These are phyloP conservation scores for Myotis brandtii DNA, from an alignment of 2,113 vertebrate genomes.

Conservation along the genomic window DNA sequence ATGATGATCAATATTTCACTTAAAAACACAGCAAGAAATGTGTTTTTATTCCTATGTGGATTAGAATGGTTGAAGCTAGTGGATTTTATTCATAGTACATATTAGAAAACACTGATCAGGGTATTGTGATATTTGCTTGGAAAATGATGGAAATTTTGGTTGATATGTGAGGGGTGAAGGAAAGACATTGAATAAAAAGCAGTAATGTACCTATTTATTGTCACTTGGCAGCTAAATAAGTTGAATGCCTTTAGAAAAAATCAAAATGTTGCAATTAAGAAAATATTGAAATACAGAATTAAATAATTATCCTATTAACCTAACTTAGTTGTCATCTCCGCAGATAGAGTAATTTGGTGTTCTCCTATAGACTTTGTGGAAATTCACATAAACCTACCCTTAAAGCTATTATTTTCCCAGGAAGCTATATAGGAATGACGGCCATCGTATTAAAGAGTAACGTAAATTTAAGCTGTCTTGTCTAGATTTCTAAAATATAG, in stretches of 20 bases:
- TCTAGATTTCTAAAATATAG: not conserved
- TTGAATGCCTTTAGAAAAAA: not conserved
- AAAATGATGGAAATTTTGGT: not conserved
- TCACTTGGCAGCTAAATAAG: not conserved
- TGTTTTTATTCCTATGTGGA: not conserved
- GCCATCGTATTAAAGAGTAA: not conserved
- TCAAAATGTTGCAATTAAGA: not conserved
- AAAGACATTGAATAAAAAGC: constrained; percentile 30
- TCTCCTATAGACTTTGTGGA: not conserved
- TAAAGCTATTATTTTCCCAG: constrained; percentile 1
- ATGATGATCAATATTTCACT: not conserved
- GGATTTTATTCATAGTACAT: not conserved
- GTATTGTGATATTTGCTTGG: not conserved
- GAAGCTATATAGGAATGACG: not conserved
- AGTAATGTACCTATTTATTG: not conserved
- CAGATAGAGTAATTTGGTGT: not conserved
- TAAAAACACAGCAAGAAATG: not conserved
- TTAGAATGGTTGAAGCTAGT: not conserved
- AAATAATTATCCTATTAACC: not conserved
- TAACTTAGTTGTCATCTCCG: not conserved
- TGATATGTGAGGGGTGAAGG: not conserved
- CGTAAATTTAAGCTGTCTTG: not conserved
- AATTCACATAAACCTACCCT: not conserved
- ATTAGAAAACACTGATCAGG: not conserved
- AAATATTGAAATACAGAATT: not conserved